Evolutionary conservation across 1,140 invertebrate genomes (phyloP).

Genomic region (Drosophila novamexicana): DNA sequence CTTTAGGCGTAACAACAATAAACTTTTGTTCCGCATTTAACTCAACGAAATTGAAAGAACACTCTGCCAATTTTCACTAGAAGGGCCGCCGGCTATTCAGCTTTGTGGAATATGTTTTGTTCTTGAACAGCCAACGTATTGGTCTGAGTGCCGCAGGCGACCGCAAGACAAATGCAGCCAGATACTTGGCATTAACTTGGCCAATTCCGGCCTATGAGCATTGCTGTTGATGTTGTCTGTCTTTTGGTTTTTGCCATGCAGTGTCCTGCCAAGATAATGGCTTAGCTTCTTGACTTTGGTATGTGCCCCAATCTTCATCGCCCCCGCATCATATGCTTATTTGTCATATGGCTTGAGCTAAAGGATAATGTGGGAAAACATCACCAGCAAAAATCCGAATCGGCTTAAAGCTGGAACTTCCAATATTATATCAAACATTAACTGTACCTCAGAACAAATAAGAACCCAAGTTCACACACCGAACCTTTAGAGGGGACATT

Average conservation of each 20-base stretch:
- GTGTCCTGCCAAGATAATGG: slow-evolving; percentile 13
- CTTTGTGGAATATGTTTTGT: slow-evolving; percentile 21
- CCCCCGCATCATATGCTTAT: not conserved
- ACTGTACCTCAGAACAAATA: no score
- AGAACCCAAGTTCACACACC: no score
- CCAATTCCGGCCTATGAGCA: not conserved
- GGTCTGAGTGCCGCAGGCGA: slow-evolving; percentile 17
- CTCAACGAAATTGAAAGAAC: not conserved
- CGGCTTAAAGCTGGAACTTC: no score
- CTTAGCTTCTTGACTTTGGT: slow-evolving; percentile 39
- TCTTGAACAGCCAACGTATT: slow-evolving; percentile 7
- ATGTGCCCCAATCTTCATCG: not conserved
- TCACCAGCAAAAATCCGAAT: no score
- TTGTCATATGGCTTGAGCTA: no score
- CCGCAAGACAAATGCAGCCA: slow-evolving; percentile 28
- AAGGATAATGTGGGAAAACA: no score
- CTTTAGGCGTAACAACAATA: not conserved
- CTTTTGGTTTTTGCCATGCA: slow-evolving; percentile 23
- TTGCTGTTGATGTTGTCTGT: slow-evolving; percentile 3
- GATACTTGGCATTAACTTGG: slow-evolving; percentile 8
- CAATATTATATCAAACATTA: no score
- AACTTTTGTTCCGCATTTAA: not conserved
- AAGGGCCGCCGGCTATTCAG: not conserved
- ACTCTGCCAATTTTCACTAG: not conserved
- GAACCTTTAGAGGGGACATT: no score